A percentile compares a stretch with the other conserved stretches of the same genome.
Conservation (phyloP, 2,888 invertebrate species). For the Anagyrus pseudococci region DNA sequence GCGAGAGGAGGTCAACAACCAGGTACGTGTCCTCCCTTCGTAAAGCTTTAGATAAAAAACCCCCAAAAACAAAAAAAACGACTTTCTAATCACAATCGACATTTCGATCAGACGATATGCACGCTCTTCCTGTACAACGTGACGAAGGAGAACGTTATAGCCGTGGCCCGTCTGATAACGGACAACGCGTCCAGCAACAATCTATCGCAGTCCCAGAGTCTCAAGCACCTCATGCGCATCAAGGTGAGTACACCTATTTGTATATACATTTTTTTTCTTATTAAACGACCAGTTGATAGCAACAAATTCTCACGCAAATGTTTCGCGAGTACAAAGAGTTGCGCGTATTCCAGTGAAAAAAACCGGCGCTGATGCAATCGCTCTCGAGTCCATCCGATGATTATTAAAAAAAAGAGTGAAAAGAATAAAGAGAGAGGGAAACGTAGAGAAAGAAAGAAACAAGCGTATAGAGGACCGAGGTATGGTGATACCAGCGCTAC, state of each 20-base stretch:
- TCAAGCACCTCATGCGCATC: slow-evolving; percentile 60
- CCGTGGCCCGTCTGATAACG: slow-evolving; percentile 78
- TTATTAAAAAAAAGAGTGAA: neutral
- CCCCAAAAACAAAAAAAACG: neutral
- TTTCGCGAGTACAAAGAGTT: too few relatives aligned
- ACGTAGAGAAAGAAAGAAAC: too few relatives aligned
- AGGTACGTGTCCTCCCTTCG: slow-evolving; percentile 60
- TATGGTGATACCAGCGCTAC: too few relatives aligned
- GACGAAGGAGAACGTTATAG: slow-evolving; percentile 87
- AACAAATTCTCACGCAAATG: too few relatives aligned
- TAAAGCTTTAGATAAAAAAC: neutral
- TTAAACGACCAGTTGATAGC: too few relatives aligned
- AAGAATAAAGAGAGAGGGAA: too few relatives aligned
- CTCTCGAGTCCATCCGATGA: neutral
- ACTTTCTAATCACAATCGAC: too few relatives aligned
- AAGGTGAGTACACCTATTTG: slow-evolving; percentile 57
- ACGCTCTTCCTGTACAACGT: slow-evolving; percentile 84
- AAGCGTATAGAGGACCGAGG: too few relatives aligned
- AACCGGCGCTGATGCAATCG: neutral
- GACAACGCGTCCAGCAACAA: slow-evolving; percentile 58
- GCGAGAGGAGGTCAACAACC: slow-evolving; percentile 74
- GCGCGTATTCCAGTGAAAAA: too few relatives aligned
- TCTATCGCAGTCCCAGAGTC: slow-evolving; percentile 67
- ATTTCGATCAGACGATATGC: slow-evolving; percentile 77
- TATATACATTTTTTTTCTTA: too few relatives aligned